A percentile compares a stretch with the other conserved stretches of the same genome.
Evolutionary conservation across 2,888 invertebrate species (phyloP).

Genomic region (Cataglyphis altisquamis): DNA sequence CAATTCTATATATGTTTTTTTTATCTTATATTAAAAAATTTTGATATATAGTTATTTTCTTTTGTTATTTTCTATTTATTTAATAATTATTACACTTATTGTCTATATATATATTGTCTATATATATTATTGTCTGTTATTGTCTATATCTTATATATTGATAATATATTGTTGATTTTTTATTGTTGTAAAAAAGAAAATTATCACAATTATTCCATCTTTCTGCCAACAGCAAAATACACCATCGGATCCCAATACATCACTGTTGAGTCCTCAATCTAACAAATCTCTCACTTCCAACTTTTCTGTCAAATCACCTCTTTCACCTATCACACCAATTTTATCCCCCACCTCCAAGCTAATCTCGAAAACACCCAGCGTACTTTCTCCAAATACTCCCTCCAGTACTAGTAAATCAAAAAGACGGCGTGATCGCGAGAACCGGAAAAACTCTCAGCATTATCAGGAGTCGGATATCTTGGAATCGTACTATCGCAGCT

Average conservation of each 20-base stretch:
- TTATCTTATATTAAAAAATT: neutral
- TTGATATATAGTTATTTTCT: neutral
- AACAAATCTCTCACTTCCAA: slow-evolving; percentile 82
- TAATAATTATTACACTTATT: neutral
- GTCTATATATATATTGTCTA: neutral
- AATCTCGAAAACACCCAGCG: slow-evolving; percentile 80
- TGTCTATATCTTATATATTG: neutral
- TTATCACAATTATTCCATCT: neutral
- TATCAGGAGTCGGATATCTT: slow-evolving; percentile 93
- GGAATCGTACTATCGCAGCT: slow-evolving; percentile 95
- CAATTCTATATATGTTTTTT: neutral
- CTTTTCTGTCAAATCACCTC: slow-evolving; percentile 79
- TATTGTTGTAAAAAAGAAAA: neutral
- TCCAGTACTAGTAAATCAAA: slow-evolving; percentile 83
- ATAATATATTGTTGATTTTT: too few relatives aligned
- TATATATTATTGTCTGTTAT: neutral
- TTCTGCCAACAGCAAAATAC: slow-evolving; percentile 78
- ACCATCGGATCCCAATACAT: slow-evolving; percentile 83
- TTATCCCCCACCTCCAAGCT: slow-evolving; percentile 82
- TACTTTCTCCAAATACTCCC: slow-evolving; percentile 84
- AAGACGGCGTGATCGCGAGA: slow-evolving; percentile 84
- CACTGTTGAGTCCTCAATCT: slow-evolving; percentile 83
- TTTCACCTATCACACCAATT: slow-evolving; percentile 79
- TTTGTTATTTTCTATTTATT: neutral
- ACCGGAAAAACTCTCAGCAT: slow-evolving; percentile 86